Base-by-base conservation (phyloP, 2,113 vertebrate genomes). In the Gasterosteus nipponicus region DNA sequence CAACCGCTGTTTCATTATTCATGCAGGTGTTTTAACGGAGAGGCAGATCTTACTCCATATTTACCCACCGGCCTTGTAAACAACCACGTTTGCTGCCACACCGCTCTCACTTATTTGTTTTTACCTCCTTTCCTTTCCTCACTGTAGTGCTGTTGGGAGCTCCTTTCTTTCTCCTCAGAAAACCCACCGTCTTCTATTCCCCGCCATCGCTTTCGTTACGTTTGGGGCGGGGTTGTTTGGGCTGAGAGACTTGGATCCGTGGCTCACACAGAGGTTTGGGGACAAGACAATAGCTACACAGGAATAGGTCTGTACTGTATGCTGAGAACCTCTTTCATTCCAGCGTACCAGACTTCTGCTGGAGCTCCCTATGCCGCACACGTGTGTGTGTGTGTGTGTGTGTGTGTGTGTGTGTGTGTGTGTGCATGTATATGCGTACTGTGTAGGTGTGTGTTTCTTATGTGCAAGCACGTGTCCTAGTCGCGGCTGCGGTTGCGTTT, bases 401-500 rank as follows among this genome's bases (percentile, higher is more conserved):
- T 76, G 72, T 66, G 53, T 80, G 74, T 47, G 46, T 46, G 38
- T 66, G 53, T 81, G 47, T 51, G 47, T 53, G n/a, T 11, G 49
- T n/a, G 49, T n/a, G 49, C 74, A 70, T 76, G 56, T 79, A 12
- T 81, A 44, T 84, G 75, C 78, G 74, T 82, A 39, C 42, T 78
- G 71, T 62, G 8, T 46, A 10, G 76, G 41, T 79, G 75, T 66
- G 75, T 58, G 26, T 59, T 2, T 49, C 35, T 19, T 12, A 51
- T 53, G 59, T 69, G 49, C 7, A 18, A 69, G 60, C 1, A 0
- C 5, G 38, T 35, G 58, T 75, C 51, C 82, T 93, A 97, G 85
- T 97, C 96, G 79, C 93, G 93, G 87, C 95, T 95, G 90, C 92
- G 84, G 92, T 94, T 96, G 81, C 94, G 95, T 74, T 94, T 96